These are phyloP conservation scores for Elephantulus edwardii DNA, from an alignment of 2,113 vertebrate species.

Conservation along the genomic window DNA sequence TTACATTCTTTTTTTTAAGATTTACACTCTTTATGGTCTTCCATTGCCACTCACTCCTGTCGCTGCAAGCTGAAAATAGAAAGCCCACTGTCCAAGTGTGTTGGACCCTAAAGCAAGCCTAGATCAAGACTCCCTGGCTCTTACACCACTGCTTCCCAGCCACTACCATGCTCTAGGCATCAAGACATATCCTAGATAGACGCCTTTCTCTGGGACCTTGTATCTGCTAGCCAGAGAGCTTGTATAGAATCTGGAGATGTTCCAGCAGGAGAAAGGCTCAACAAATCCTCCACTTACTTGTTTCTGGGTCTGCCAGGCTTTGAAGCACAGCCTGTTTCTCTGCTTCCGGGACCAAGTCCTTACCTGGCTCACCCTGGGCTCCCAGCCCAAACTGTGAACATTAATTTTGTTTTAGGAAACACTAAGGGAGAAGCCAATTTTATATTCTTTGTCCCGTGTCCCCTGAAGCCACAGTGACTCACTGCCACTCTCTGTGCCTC, in stretches of 20 bases:
- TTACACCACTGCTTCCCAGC: too few relatives aligned
- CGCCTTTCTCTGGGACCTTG: background rate
- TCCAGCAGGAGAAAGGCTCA: too few relatives aligned
- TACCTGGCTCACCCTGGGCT: background rate
- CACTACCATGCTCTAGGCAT: background rate
- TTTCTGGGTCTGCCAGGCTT: background rate
- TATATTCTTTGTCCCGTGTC: background rate
- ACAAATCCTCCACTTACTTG: background rate
- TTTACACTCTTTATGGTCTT: too few relatives aligned
- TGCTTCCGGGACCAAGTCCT: background rate
- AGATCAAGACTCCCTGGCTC: background rate
- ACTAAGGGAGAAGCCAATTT: background rate
- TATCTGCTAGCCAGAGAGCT: too few relatives aligned
- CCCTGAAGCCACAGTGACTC: background rate
- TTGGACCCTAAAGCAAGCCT: background rate
- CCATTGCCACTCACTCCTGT: too few relatives aligned
- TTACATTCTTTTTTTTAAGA: too few relatives aligned
- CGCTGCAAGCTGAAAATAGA: background rate
- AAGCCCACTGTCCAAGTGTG: background rate
- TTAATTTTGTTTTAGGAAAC: background rate
- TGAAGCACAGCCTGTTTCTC: background rate
- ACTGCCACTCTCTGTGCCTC: background rate
- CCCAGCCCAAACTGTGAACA: background rate
- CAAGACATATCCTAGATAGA: accelerated
- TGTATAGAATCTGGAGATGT: background rate